A percentile compares a stretch with the other conserved stretches of the same genome.
phyloP scores from a whole-genome alignment of 2,888 invertebrate genomes.

The Auanema freiburgensis region DNA sequence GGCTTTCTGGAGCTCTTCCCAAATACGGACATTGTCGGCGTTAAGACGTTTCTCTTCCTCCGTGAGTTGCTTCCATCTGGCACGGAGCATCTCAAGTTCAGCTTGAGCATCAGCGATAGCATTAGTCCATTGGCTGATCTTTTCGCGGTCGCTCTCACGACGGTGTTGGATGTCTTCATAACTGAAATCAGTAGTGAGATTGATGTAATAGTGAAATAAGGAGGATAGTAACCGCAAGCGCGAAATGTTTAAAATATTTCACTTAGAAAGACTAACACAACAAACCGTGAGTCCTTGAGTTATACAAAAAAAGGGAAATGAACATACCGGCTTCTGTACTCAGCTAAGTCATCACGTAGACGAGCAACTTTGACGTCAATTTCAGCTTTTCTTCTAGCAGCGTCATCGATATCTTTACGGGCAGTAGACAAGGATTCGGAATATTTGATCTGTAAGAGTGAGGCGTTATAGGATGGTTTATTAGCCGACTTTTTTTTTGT shows the following conservation, averaged over 20 bases:
- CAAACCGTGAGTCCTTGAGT: background rate
- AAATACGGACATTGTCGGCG: constrained; percentile 60
- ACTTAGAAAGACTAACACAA: background rate
- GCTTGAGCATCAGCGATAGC: constrained; percentile 62
- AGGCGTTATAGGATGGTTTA: too few species aligned
- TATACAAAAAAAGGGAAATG: background rate
- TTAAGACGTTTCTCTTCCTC: constrained; percentile 63
- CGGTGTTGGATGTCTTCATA: constrained; percentile 62
- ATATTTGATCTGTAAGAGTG: constrained; percentile 63
- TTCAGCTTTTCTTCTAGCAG: constrained; percentile 67
- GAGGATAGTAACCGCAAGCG: background rate
- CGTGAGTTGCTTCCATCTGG: constrained; percentile 62
- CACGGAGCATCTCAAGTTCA: constrained; percentile 64
- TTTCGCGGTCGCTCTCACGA: constrained; percentile 59
- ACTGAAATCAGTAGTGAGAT: constrained; percentile 29
- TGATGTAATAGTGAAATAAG: background rate
- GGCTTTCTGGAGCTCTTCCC: constrained; percentile 64
- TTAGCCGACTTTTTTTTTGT: background rate
- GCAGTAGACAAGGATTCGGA: constrained; percentile 68
- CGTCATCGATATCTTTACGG: constrained; percentile 67
- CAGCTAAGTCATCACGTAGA: constrained; percentile 67
- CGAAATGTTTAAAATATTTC: background rate
- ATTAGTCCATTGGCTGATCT: constrained; percentile 61
- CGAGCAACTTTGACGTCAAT: constrained; percentile 67
- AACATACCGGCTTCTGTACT: constrained; percentile 59